Conservation (phyloP, 92 coral and sea anemone genomes). For the Porites rus region DNA sequence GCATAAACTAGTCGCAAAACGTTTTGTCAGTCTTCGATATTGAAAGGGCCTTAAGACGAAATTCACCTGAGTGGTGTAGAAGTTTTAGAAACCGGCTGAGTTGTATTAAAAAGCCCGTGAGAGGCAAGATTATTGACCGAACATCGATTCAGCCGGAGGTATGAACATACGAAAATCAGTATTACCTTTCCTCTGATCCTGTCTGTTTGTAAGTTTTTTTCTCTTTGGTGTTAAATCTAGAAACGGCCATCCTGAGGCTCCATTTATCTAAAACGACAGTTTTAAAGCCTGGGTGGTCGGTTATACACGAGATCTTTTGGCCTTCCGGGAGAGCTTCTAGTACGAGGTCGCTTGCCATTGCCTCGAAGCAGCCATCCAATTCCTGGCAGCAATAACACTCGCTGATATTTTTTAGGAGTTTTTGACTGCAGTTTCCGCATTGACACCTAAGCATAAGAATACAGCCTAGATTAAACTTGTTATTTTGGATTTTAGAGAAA, state of each 20-base stretch:
- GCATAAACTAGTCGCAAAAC: constrained; percentile 3
- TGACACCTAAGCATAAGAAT: too few relatives aligned
- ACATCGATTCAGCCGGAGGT: background rate
- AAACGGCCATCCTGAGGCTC: constrained; percentile 10
- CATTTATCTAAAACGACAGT: constrained; percentile 6
- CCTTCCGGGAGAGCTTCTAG: background rate
- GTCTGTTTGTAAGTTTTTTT: constrained; percentile 6
- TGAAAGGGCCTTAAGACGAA: too few relatives aligned
- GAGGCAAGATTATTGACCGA: constrained; percentile 7
- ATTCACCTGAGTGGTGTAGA: too few relatives aligned
- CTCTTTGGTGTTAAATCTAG: constrained; percentile 7
- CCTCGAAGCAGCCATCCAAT: too few relatives aligned
- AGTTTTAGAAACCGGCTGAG: background rate
- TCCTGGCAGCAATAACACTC: too few relatives aligned
- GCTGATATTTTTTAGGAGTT: too few relatives aligned
- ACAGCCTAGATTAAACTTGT: too few relatives aligned
- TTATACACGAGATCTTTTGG: background rate
- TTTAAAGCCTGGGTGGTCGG: constrained; percentile 10
- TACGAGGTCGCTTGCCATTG: background rate
- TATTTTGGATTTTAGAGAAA: too few relatives aligned
- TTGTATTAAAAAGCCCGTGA: constrained; percentile 3
- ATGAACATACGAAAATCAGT: background rate
- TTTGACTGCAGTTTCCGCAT: too few relatives aligned
- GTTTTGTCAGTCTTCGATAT: background rate
- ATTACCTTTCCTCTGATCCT: constrained; percentile 6